These are phyloP conservation scores for Euschistus heros DNA, from an alignment of 1,140 invertebrate species.

Conservation along the genomic window DNA sequence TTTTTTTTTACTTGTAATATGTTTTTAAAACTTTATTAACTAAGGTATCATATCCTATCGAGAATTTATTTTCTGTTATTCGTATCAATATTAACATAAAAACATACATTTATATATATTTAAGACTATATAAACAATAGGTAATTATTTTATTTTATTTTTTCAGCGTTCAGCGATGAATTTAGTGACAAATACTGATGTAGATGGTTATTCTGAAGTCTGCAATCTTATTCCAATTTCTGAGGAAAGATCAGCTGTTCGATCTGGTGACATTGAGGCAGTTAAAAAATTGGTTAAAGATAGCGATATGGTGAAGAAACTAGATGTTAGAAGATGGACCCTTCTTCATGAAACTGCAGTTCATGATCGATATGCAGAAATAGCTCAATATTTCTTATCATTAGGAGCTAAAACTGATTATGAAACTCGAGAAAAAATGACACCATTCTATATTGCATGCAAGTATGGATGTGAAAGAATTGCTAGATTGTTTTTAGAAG, in stretches of 20 bases:
- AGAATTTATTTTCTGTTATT: too few relatives aligned
- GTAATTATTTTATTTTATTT: too few relatives aligned
- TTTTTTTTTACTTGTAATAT: too few relatives aligned
- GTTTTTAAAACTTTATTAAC: too few relatives aligned
- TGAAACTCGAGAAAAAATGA: slow-evolving; percentile 2
- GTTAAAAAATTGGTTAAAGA: slow-evolving; percentile 8
- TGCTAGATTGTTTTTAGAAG: background rate
- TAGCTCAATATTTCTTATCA: background rate
- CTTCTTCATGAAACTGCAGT: slow-evolving; percentile 18
- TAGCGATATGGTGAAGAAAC: background rate
- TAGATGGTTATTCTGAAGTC: too few relatives aligned
- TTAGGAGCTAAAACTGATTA: slow-evolving; percentile 12
- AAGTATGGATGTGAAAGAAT: background rate
- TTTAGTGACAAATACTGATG: too few relatives aligned
- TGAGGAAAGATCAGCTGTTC: slow-evolving; percentile 5
- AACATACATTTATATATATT: too few relatives aligned
- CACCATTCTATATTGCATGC: slow-evolving; percentile 13
- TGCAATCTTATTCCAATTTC: slow-evolving; percentile 13
- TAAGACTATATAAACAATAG: too few relatives aligned
- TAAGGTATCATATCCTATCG: too few relatives aligned
- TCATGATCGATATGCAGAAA: background rate
- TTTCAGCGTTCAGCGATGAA: too few relatives aligned
- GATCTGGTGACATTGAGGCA: background rate
- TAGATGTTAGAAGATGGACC: slow-evolving; percentile 18
- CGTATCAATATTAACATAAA: too few relatives aligned